phyloP scores from a whole-genome alignment of 2,797 vertebrate species.

The Sebastes minor region DNA sequence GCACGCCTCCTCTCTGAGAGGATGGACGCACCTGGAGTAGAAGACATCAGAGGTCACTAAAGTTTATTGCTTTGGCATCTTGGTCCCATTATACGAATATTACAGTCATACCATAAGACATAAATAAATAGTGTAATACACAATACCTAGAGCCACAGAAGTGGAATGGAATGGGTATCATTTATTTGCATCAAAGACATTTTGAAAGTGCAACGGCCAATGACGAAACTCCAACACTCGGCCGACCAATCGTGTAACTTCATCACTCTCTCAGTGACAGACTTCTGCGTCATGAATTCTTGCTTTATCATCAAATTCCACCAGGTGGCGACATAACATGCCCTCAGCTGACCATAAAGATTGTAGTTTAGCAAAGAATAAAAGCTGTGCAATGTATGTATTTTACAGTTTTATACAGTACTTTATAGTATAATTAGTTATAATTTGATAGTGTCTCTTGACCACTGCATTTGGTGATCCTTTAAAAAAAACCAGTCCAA shows the following conservation, averaged over 20 bases:
- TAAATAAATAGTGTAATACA: neutral
- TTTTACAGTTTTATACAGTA: neutral
- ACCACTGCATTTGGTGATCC: neutral
- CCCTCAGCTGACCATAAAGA: neutral
- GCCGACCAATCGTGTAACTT: too few relatives aligned
- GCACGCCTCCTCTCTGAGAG: constrained; percentile 82
- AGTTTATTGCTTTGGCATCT: neutral
- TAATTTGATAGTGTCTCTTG: neutral
- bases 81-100: neutral
- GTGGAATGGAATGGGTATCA: neutral
- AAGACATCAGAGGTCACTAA: rapidly evolving
- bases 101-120: neutral
- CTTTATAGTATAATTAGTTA: neutral
- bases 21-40: constrained; percentile 76
- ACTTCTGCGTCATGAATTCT: neutral
- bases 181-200: too few relatives aligned
- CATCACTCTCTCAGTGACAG: too few relatives aligned
- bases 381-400: neutral
- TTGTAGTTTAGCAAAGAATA: neutral
- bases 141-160: neutral
- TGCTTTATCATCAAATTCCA: neutral
- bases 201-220: too few relatives aligned
- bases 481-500: neutral
- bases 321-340: neutral
- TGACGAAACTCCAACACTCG: too few relatives aligned